Percentiles rank a stretch among this genome's conserved stretches.
phyloP scores from a whole-genome alignment of 2,797 vertebrate genomes.

The Danio tinwini region DNA sequence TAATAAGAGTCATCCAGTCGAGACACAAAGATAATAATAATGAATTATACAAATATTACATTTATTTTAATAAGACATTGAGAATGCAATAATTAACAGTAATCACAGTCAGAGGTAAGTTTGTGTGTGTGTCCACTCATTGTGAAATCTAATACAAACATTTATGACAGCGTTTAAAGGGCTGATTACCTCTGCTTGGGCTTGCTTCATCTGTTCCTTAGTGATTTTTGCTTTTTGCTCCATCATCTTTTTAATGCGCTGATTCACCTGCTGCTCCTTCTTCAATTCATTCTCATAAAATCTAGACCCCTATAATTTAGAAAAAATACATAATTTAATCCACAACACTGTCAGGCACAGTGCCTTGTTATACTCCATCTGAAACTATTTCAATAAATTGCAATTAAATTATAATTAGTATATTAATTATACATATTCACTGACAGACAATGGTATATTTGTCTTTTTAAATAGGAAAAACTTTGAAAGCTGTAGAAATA shows the following conservation, averaged over 20 bases:
- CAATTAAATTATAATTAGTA: background rate
- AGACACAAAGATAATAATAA: background rate
- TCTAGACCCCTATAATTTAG: slow-evolving; percentile 82
- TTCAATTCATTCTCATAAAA: slow-evolving; percentile 95
- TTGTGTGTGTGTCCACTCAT: background rate
- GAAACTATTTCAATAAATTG: background rate
- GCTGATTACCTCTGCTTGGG: slow-evolving; percentile 75
- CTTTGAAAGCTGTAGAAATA: too few relatives aligned
- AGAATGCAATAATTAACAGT: background rate
- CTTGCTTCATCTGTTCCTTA: slow-evolving; percentile 84
- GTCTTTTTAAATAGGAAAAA: too few relatives aligned
- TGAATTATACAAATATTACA: background rate
- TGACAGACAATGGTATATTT: too few relatives aligned
- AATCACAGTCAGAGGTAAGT: background rate
- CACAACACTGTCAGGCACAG: background rate
- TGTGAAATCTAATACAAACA: background rate
- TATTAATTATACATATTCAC: too few relatives aligned
- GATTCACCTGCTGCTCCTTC: slow-evolving; percentile 93
- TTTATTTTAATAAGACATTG: background rate
- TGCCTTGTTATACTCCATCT: background rate
- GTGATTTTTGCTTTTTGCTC: slow-evolving; percentile 87
- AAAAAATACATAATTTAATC: background rate
- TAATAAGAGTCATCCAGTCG: background rate
- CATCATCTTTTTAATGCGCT: slow-evolving; percentile 93
- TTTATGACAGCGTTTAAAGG: background rate